Percentiles rank a stretch among this genome's conserved stretches.
Evolutionary conservation across 2,797 vertebrate genomes (phyloP).

Genomic region (Ibycter americanus): DNA sequence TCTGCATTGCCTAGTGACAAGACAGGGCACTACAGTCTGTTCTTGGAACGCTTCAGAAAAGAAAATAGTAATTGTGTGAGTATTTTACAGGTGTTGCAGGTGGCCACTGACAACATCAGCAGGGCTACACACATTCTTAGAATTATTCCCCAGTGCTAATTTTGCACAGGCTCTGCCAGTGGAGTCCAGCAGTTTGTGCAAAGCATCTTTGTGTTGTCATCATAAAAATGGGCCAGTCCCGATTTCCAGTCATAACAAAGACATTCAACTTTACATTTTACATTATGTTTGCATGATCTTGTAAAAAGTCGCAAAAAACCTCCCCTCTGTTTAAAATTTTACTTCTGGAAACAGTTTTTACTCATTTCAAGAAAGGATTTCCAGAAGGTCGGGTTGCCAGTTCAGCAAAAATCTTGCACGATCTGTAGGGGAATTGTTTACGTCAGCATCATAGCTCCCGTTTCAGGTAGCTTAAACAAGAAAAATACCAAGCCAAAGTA

Average conservation of each 20-base stretch:
- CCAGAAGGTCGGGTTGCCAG: neutral
- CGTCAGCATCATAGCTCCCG: neutral
- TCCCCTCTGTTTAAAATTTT: neutral
- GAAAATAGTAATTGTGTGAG: neutral
- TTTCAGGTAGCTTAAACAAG: conserved; percentile 30
- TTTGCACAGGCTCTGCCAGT: neutral
- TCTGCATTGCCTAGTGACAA: neutral
- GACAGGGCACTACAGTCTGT: neutral
- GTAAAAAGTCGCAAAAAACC: neutral
- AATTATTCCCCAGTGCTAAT: neutral
- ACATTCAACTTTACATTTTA: neutral
- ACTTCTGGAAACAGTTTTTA: neutral
- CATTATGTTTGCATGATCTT: neutral
- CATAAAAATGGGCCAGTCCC: neutral
- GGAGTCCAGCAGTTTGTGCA: neutral
- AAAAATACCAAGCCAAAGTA: conserved; percentile 5
- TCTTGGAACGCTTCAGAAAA: neutral
- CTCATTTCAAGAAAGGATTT: neutral
- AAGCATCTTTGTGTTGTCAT: neutral
- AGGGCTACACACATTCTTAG: neutral
- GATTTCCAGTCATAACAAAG: neutral
- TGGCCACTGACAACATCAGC: neutral
- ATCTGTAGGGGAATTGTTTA: neutral
- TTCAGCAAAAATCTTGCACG: neutral
- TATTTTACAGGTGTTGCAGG: neutral